Conservation (phyloP, 2,888 invertebrate species). For the Cantharis flavilabris region DNA sequence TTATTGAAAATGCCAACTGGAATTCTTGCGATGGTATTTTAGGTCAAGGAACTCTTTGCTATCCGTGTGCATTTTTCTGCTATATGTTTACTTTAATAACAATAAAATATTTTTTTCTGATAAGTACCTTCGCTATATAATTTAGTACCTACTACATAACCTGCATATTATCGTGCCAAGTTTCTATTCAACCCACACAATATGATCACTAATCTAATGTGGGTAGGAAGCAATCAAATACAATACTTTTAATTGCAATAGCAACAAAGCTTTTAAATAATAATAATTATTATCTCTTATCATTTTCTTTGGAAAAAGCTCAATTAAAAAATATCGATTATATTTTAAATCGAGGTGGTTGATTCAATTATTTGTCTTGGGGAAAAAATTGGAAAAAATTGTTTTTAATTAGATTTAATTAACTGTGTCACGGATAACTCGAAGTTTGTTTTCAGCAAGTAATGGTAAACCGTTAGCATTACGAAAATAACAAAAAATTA, state of each 20-base stretch:
- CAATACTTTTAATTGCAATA: background rate
- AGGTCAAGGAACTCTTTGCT: background rate
- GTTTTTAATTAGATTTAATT: background rate
- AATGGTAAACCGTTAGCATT: background rate
- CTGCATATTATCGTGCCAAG: background rate
- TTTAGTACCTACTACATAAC: background rate
- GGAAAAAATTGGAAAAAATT: too few relatives aligned
- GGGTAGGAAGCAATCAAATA: background rate
- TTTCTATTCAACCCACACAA: background rate
- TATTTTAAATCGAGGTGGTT: too few relatives aligned
- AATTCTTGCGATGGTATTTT: background rate
- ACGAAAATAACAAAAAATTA: background rate
- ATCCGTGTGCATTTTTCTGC: background rate
- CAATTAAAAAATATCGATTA: too few relatives aligned
- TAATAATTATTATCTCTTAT: too few relatives aligned
- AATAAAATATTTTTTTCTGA: background rate
- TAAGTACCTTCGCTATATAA: background rate
- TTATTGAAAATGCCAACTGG: background rate
- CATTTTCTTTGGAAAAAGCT: too few relatives aligned
- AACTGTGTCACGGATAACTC: background rate
- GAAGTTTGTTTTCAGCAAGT: background rate
- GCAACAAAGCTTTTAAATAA: background rate
- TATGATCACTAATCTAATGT: background rate
- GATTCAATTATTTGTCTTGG: too few relatives aligned
- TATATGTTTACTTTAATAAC: background rate